Percentiles rank a stretch among this genome's conserved stretches.
Conservation (phyloP, 2,888 invertebrate genomes). For the Dryomyza anilis region DNA sequence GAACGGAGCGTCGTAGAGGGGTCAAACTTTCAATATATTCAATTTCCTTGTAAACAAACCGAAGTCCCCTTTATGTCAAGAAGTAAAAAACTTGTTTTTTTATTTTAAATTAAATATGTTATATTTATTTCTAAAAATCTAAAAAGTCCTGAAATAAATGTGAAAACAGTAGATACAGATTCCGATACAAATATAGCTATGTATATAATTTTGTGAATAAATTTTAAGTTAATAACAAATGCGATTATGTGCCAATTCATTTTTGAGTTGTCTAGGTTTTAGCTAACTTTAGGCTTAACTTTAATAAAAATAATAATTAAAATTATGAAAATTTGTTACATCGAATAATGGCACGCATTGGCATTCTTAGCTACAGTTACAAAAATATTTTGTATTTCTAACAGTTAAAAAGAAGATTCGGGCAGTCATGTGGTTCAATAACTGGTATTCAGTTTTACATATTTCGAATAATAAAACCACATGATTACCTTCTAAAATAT, state of each 20-base stretch:
- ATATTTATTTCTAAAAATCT: slow-evolving; percentile 9
- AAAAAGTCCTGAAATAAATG: slow-evolving; percentile 8
- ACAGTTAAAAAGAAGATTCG: no score
- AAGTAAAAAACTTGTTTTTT: no score
- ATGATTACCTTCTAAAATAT: neutral
- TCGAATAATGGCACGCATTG: slow-evolving; percentile 24
- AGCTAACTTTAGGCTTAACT: neutral
- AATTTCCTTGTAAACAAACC: no score
- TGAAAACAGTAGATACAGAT: slow-evolving; percentile 1
- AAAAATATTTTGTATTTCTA: neutral
- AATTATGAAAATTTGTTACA: slow-evolving; percentile 10
- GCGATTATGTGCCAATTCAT: neutral
- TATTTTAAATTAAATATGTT: no score
- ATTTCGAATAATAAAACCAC: neutral
- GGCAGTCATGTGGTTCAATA: no score
- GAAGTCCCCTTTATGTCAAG: no score
- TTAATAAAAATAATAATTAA: slow-evolving; percentile 1
- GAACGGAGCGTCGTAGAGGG: no score
- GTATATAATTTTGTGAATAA: neutral
- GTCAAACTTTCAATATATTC: no score
- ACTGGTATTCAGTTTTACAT: no score
- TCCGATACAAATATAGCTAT: neutral
- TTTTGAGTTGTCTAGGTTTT: no score
- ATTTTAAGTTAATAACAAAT: neutral
- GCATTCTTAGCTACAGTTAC: slow-evolving; percentile 12